Percentiles rank a stretch among this genome's conserved stretches.
Conservation (phyloP, 2,113 vertebrate genomes). For the Gavialis gangeticus region DNA sequence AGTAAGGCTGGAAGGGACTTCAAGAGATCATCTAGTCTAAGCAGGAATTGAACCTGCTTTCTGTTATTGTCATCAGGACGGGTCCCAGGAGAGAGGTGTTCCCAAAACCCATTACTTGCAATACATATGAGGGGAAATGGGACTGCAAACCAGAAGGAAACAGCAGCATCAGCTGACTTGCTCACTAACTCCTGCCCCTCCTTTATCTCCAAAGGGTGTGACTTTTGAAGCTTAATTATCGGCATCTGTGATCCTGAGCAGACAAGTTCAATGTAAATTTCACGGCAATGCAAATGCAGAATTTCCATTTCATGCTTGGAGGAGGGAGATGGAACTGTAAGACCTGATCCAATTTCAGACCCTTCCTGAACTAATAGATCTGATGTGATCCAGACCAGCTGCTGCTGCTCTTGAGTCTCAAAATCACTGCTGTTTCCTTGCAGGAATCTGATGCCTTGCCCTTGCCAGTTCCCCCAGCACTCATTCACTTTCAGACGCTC, state of each 20-base stretch:
- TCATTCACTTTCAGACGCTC: neutral
- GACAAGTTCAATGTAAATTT: conserved; percentile 56
- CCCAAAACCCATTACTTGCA: conserved; percentile 22
- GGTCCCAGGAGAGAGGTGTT: neutral
- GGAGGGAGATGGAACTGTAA: conserved; percentile 2
- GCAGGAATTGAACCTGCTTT: neutral
- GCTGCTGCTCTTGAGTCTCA: neutral
- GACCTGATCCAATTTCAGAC: conserved; percentile 49
- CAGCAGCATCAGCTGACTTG: conserved; percentile 9
- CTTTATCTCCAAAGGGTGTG: conserved; percentile 24
- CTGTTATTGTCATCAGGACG: neutral
- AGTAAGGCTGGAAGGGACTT: too few relatives aligned
- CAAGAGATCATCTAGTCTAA: too few relatives aligned
- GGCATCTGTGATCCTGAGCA: conserved; percentile 12
- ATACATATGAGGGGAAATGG: neutral
- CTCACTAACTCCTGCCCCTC: neutral
- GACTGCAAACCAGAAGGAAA: conserved; percentile 17
- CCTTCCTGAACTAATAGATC: conserved; percentile 37
- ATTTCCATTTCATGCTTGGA: conserved; percentile 61
- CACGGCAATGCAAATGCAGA: conserved; percentile 39
- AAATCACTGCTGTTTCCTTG: neutral
- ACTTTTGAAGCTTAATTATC: conserved; percentile 14
- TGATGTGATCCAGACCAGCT: neutral
- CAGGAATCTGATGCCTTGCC: neutral
- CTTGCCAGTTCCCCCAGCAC: neutral